phyloP scores from a whole-genome alignment of 2,888 invertebrate genomes.

The Agapetus fuscipes region DNA sequence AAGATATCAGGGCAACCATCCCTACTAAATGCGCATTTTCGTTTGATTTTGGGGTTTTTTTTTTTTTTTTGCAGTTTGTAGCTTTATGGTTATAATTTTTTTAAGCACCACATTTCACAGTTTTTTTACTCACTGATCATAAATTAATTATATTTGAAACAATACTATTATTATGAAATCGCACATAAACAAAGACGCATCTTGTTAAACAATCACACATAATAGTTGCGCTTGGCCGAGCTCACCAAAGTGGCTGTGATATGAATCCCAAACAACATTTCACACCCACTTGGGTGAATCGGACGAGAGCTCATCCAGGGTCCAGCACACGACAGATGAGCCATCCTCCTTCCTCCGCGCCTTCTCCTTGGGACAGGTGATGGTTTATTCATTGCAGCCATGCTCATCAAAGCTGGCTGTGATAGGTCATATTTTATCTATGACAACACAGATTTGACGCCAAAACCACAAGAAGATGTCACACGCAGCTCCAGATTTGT shows the following conservation, averaged over 20 bases:
- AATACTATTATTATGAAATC: neutral
- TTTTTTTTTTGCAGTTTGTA: too few relatives aligned
- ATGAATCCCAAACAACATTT: constrained; percentile 62
- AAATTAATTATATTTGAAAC: neutral
- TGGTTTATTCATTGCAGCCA: too few relatives aligned
- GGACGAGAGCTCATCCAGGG: constrained; percentile 46
- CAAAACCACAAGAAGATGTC: constrained; percentile 47
- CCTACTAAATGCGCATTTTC: too few relatives aligned
- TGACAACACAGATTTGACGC: constrained; percentile 77
- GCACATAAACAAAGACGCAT: neutral
- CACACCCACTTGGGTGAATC: constrained; percentile 84
- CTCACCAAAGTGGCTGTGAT: constrained; percentile 99
- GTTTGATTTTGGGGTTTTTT: too few relatives aligned
- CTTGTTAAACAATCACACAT: neutral
- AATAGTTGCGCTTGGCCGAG: constrained; percentile 46
- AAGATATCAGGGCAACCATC: too few relatives aligned
- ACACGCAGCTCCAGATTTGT: too few relatives aligned
- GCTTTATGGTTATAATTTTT: too few relatives aligned
- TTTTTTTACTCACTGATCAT: too few relatives aligned
- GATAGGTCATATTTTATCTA: constrained; percentile 65
- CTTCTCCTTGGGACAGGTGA: too few relatives aligned
- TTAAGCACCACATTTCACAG: too few relatives aligned
- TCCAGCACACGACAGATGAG: too few relatives aligned
- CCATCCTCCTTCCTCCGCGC: too few relatives aligned
- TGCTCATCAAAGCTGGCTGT: constrained; percentile 97